Evolutionary conservation across 2,888 invertebrate species (phyloP).

Genomic region (Salpingus planirostris): DNA sequence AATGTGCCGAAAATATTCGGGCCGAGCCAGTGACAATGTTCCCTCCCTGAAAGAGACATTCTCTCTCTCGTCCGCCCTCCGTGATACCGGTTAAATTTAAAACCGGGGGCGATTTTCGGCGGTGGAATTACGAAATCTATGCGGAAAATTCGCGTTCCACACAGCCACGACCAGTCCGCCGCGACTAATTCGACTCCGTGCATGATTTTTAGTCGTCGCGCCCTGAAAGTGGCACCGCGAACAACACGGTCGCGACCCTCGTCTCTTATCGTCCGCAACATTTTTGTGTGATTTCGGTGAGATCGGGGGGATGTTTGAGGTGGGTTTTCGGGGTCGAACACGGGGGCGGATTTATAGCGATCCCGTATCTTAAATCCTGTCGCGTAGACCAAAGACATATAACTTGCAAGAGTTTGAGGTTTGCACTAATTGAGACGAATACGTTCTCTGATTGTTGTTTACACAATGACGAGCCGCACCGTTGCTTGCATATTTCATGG

Average conservation of each 20-base stretch:
- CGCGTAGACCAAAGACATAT: conserved; percentile 34
- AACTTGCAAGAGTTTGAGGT: conserved; percentile 35
- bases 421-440: conserved; percentile 36
- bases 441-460: conserved; percentile 37
- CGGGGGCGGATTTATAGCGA: conserved; percentile 20
- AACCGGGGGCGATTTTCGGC: no score
- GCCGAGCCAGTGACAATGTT: conserved; percentile 35
- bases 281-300: not conserved
- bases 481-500: conserved; percentile 36
- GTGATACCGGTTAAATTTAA: no score
- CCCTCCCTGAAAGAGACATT: conserved; percentile 28
- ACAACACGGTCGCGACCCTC: no score
- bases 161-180: no score
- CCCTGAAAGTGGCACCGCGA: no score
- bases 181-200: no score
- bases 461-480: conserved; percentile 29
- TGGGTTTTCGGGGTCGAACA: not conserved
- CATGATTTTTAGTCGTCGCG: no score
- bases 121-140: conserved; percentile 20
- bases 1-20: conserved; percentile 40
- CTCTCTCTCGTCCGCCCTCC: no score
- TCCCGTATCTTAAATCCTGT: conserved; percentile 29
- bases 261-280: not conserved
- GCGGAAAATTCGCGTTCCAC: no score
- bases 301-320: no score